A percentile compares a stretch with the other conserved stretches of the same genome.
These are phyloP conservation scores for Papilio dardanus DNA, from an alignment of 1,140 invertebrate genomes.

Conservation along the genomic window DNA sequence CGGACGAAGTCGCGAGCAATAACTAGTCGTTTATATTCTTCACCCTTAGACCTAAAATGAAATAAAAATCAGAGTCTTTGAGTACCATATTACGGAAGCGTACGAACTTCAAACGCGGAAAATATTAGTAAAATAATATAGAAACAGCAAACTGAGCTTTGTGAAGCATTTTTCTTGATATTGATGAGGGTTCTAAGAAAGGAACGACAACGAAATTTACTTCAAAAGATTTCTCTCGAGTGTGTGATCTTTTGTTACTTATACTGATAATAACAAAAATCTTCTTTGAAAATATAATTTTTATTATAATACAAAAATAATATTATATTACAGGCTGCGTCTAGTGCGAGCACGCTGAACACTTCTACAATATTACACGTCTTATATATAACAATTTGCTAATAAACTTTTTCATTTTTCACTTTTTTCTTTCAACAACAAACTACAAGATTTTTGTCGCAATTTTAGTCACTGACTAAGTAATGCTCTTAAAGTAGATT, in stretches of 20 bases:
- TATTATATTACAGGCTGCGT: too few species aligned
- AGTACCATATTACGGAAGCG: neutral
- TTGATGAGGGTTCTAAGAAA: neutral
- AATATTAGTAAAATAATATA: neutral
- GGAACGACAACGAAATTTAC: neutral
- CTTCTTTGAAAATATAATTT: neutral
- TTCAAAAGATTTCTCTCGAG: neutral
- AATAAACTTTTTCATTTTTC: too few species aligned
- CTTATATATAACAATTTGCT: too few species aligned
- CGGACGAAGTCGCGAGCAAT: too few species aligned
- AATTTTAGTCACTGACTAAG: too few species aligned
- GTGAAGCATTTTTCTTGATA: neutral
- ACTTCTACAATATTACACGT: too few species aligned
- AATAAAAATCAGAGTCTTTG: too few species aligned
- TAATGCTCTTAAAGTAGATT: too few species aligned
- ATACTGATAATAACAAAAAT: neutral
- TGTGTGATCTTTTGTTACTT: neutral
- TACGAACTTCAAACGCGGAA: neutral
- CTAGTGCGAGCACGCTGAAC: too few species aligned
- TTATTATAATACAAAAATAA: neutral
- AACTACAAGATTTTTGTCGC: too few species aligned
- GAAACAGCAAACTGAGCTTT: neutral
- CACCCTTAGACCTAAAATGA: neutral
- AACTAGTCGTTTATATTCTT: too few species aligned
- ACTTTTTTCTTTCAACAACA: too few species aligned